These are phyloP conservation scores for Hydrochoerus hydrochaeris DNA, from an alignment of 2,113 vertebrate species.

Conservation along the genomic window DNA sequence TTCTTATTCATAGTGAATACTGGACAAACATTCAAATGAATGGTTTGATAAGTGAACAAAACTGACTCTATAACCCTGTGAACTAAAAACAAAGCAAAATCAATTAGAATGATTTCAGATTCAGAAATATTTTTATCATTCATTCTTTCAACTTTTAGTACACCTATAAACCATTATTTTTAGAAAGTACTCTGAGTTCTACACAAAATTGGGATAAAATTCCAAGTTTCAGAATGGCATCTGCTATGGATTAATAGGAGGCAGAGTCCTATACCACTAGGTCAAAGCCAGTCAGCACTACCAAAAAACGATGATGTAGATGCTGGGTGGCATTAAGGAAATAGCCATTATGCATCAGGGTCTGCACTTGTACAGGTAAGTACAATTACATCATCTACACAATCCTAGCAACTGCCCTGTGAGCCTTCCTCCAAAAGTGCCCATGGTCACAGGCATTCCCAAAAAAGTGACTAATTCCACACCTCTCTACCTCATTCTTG, in stretches of 20 bases:
- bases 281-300: neutral
- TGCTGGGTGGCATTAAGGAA: neutral
- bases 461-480: neutral
- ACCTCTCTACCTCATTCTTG: neutral
- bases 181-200: conserved; percentile 42
- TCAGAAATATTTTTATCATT: conserved; percentile 29
- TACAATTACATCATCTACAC: neutral
- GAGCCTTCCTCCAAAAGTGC: neutral
- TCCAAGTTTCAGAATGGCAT: neutral
- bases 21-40: conserved; percentile 40
- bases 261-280: neutral
- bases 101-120: conserved; percentile 25
- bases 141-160: conserved; percentile 44
- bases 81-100: neutral
- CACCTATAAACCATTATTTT: neutral
- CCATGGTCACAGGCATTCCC: neutral
- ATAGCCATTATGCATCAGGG: no score
- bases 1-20: conserved; percentile 20
- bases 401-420: neutral
- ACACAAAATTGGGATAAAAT: neutral
- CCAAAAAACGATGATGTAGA: no score
- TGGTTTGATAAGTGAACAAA: conserved; percentile 18
- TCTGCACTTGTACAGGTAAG: neutral
- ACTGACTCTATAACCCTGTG: neutral
- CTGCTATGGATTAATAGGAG: neutral